phyloP scores from a whole-genome alignment of 2,888 invertebrate genomes.

The Deroplatys truncata region DNA sequence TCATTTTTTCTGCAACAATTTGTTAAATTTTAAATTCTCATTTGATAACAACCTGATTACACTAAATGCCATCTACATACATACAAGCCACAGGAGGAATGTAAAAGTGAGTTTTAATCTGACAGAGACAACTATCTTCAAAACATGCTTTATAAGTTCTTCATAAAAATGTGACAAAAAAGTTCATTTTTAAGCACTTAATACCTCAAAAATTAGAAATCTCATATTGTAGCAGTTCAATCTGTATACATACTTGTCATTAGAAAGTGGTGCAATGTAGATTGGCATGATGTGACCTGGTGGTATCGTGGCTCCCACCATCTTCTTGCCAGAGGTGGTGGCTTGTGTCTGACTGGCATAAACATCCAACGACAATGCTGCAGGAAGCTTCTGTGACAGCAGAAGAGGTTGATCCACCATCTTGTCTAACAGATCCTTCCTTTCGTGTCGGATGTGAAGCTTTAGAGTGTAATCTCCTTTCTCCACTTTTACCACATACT shows the following conservation, averaged over 20 bases:
- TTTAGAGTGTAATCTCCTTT: conserved; percentile 91
- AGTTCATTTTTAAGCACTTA: too few relatives aligned
- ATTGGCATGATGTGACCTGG: conserved; percentile 65
- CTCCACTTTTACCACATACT: conserved; percentile 85
- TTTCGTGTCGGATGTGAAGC: conserved; percentile 88
- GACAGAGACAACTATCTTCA: too few relatives aligned
- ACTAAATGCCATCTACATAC: too few relatives aligned
- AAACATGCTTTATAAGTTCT: too few relatives aligned
- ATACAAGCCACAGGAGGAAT: too few relatives aligned
- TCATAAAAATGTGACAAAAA: too few relatives aligned
- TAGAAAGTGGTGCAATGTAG: conserved; percentile 71
- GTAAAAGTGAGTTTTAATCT: too few relatives aligned
- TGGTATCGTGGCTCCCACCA: conserved; percentile 53
- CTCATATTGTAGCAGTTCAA: too few relatives aligned
- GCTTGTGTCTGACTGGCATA: conserved; percentile 68
- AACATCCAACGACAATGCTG: conserved; percentile 69
- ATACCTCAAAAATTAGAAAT: too few relatives aligned
- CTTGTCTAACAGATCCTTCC: conserved; percentile 77
- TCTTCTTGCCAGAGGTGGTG: conserved; percentile 72
- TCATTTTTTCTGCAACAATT: too few relatives aligned
- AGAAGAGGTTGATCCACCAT: conserved; percentile 73
- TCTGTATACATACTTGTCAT: conserved; percentile 71
- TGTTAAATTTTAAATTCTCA: too few relatives aligned
- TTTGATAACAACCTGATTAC: too few relatives aligned
- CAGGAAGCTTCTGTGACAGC: conserved; percentile 70